Base-by-base conservation (phyloP, 2,888 invertebrate genomes). In the Eudemis profundana region DNA sequence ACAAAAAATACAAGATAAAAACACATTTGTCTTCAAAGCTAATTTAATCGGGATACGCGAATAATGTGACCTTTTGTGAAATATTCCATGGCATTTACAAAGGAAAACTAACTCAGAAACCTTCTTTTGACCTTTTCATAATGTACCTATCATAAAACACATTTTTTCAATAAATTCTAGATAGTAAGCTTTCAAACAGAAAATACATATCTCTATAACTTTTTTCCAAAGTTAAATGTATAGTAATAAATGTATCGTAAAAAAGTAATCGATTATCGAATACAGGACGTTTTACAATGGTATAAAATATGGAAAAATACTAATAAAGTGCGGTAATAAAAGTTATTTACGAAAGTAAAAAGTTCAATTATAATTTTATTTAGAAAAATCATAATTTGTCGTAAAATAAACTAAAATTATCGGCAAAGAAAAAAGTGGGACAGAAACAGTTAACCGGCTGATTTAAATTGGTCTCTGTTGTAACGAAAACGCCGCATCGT, bases 391-490 rank as follows among this genome's bases (percentile, higher is more conserved):
- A 29, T 47, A 53, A 60, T 53, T 60, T 47, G 3, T 65, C 59
- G 59, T 46, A 53, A 68, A 68, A 68, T 70, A 59, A 62, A 50
- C 68, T 68, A 68, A 72, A 70, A 70, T 68, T 68, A 71, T 72
- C 76, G 74, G 74, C 75, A 79, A 76, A 77, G 69, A 76, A 62
- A 66, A 78, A 80, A 86, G 74, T 72, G 79, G 72, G 85, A 87
- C 67, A 69, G 76, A 74, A 67, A 83, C 77, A 78, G 75, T 82
- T 77, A 87, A 54, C 81, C 86, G 81, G 68, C 86, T 67, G 74
- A 82, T 74, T 83, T 72, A 47, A 79, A 83, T 19, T 78, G 72
- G 74, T 72, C 72, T 77, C 74, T 72, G 75, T 68, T 74, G 74
- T 74, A 69, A 74, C 78, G 80, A 79, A n/a, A 74, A 82, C 81